A percentile compares a stretch with the other conserved stretches of the same genome.
phyloP scores from a whole-genome alignment of 2,888 invertebrate genomes.

The Poecilus cupreus region DNA sequence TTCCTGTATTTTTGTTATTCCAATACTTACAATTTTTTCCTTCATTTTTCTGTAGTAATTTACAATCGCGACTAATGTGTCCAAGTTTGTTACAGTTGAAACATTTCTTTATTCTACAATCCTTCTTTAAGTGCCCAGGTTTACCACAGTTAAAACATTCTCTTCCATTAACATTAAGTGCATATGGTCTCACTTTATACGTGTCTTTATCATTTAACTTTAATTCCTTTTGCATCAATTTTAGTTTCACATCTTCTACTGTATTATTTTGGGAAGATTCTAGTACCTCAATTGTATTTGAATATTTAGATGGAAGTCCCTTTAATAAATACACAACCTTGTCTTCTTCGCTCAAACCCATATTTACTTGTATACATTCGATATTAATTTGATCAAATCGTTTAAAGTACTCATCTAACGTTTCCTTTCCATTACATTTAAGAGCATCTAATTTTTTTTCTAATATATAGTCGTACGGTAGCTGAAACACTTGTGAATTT shows the following conservation, averaged over 20 bases:
- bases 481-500: background rate
- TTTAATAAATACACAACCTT: background rate
- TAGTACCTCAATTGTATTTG: background rate
- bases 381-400: background rate
- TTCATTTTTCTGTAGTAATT: no score
- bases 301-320: no score
- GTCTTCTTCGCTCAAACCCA: background rate
- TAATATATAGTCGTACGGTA: background rate
- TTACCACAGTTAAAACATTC: background rate
- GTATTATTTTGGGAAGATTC: background rate
- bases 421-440: background rate
- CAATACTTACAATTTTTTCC: no score
- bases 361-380: background rate
- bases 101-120: background rate
- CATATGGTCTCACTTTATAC: background rate
- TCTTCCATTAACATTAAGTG: background rate
- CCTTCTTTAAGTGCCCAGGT: background rate
- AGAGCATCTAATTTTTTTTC: background rate
- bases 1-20: no score
- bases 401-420: background rate
- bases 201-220: background rate
- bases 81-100: background rate
- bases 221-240: background rate
- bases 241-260: background rate
- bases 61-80: background rate